Evolutionary conservation across 1,140 invertebrate species (phyloP).

Genomic region (Neodiprion lecontei): DNA sequence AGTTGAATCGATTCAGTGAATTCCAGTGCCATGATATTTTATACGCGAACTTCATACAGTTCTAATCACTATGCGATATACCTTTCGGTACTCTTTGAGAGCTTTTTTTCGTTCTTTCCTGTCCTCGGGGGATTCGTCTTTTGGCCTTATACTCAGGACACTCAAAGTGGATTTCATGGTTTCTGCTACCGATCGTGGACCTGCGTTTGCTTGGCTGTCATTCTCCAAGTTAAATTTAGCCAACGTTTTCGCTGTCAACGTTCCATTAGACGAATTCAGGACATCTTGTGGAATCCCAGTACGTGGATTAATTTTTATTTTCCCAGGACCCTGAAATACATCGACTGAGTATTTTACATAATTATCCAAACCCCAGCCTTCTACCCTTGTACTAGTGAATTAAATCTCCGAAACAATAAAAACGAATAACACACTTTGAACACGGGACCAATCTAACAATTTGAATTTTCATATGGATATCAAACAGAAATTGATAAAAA

Average conservation of each 20-base stretch:
- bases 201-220: slow-evolving; percentile 44
- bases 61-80: slow-evolving; percentile 37
- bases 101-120: slow-evolving; percentile 80
- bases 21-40: slow-evolving; percentile 12
- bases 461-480: too few species aligned
- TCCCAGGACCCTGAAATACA: slow-evolving; percentile 56
- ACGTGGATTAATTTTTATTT: slow-evolving; percentile 74
- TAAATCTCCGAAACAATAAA: background rate
- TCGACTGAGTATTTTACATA: slow-evolving; percentile 21
- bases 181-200: slow-evolving; percentile 66
- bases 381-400: background rate
- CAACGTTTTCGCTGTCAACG: slow-evolving; percentile 74
- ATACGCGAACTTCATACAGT: background rate
- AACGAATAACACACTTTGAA: slow-evolving; percentile 13
- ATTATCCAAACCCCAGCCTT: slow-evolving; percentile 21
- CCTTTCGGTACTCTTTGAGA: slow-evolving; percentile 82
- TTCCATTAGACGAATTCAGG: slow-evolving; percentile 60
- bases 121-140: slow-evolving; percentile 85
- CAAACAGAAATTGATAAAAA: too few species aligned
- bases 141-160: slow-evolving; percentile 75
- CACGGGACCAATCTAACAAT: too few species aligned
- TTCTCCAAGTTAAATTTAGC: slow-evolving; percentile 69
- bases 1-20: slow-evolving; percentile 1
- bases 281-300: slow-evolving; percentile 78
- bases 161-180: slow-evolving; percentile 75